These are phyloP conservation scores for Lagenorhynchus albirostris DNA, from an alignment of 2,113 vertebrate genomes.

Conservation along the genomic window DNA sequence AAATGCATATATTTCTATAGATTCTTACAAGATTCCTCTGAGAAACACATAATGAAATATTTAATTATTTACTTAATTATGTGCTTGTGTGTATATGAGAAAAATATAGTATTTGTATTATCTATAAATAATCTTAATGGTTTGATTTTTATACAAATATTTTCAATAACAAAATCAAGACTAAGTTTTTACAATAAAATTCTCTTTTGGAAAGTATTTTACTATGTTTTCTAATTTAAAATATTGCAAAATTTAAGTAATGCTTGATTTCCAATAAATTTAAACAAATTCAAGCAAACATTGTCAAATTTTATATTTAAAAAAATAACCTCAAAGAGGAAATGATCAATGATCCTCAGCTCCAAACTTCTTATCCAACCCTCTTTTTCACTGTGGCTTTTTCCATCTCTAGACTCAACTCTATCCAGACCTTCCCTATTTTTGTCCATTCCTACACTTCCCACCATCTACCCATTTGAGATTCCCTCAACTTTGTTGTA, in stretches of 20 bases:
- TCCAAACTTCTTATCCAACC: neutral
- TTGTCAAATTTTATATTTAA: neutral
- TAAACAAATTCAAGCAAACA: neutral
- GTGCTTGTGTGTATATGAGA: neutral
- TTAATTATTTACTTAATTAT: neutral
- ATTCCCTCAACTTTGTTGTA: neutral
- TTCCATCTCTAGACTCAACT: neutral
- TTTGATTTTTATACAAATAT: neutral
- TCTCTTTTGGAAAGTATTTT: neutral
- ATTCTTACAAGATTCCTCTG: neutral
- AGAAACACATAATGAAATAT: neutral
- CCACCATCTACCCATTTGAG: neutral
- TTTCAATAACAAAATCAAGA: neutral
- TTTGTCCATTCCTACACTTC: neutral
- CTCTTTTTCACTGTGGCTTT: neutral
- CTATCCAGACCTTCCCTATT: neutral
- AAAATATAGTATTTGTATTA: neutral
- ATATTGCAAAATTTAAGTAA: neutral
- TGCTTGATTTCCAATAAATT: neutral
- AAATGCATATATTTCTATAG: neutral
- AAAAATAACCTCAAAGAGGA: neutral
- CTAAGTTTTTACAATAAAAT: neutral
- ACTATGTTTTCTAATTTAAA: neutral
- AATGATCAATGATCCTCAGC: neutral
- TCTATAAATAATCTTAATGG: neutral